These are phyloP conservation scores for Aporrectodea caliginosa DNA, from an alignment of 1,140 invertebrate genomes.

Conservation along the genomic window DNA sequence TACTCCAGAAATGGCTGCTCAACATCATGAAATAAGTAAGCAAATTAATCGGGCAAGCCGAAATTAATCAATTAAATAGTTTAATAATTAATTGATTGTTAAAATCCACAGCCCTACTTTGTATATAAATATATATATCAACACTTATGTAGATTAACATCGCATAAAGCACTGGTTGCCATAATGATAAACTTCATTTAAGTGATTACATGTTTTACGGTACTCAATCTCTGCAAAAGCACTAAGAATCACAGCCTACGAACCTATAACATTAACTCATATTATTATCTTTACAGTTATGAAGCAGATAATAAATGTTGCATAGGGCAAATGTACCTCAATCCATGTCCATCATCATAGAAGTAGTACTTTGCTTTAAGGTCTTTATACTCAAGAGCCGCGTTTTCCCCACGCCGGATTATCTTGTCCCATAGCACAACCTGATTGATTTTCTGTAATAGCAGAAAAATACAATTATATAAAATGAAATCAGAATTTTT, in stretches of 20 bases:
- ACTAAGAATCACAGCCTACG: not conserved
- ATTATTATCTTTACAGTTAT: not conserved
- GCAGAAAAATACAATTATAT: slow-evolving; percentile 27
- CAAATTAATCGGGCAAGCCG: too few relatives aligned
- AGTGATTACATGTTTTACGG: too few relatives aligned
- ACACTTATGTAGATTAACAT: too few relatives aligned
- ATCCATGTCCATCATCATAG: slow-evolving; percentile 97
- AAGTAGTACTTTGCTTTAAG: slow-evolving; percentile 99
- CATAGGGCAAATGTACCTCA: slow-evolving; percentile 63
- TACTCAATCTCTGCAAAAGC: not conserved
- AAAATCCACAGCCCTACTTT: too few relatives aligned
- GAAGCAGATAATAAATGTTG: slow-evolving; percentile 10
- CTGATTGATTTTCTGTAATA: slow-evolving; percentile 61
- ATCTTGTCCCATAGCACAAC: slow-evolving; percentile 99
- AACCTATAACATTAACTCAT: not conserved
- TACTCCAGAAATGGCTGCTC: too few relatives aligned
- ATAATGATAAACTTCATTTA: too few relatives aligned
- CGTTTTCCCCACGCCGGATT: slow-evolving; percentile 86
- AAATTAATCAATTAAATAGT: too few relatives aligned
- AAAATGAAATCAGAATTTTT: slow-evolving; percentile 1
- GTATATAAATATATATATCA: too few relatives aligned
- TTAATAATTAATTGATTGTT: too few relatives aligned
- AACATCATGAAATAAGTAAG: too few relatives aligned
- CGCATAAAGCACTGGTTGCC: too few relatives aligned
- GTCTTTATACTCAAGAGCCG: slow-evolving; percentile 84